Conservation (phyloP, 2,888 invertebrate genomes). For the Conops quadrifasciatus region DNA sequence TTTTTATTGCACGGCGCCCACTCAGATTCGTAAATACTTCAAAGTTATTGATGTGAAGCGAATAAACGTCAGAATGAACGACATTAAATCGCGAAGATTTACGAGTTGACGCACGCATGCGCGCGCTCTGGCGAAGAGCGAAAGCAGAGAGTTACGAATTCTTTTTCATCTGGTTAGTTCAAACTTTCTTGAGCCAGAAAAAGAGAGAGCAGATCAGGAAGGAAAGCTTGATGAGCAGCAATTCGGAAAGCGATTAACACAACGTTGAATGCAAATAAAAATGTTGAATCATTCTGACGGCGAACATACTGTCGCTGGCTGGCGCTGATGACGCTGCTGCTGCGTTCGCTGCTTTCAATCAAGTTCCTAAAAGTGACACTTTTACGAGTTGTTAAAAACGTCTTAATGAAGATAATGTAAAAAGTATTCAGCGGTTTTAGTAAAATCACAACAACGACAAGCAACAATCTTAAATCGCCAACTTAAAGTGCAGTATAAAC, state of each 20-base stretch:
- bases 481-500: too few relatives aligned
- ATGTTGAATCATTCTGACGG: constrained; percentile 23
- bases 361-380: not conserved
- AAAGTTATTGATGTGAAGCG: constrained; percentile 5
- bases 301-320: not conserved
- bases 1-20: not conserved
- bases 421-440: not conserved
- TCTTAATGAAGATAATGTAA: not conserved
- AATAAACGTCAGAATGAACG: constrained; percentile 21
- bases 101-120: constrained; percentile 13
- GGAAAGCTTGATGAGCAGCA: not conserved
- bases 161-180: not conserved
- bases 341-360: not conserved
- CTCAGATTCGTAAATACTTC: constrained; percentile 15
- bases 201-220: not conserved
- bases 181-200: not conserved
- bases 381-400: constrained; percentile 23
- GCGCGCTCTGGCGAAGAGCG: too few relatives aligned
- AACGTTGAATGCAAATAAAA: not conserved
- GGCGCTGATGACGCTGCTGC: not conserved
- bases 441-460: not conserved
- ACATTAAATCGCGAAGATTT: constrained; percentile 16
- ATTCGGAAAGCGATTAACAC: too few relatives aligned
- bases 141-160: too few relatives aligned
- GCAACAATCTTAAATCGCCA: too few relatives aligned